Evolutionary conservation across 1,140 invertebrate genomes (phyloP).

Genomic region (Magallana angulata): DNA sequence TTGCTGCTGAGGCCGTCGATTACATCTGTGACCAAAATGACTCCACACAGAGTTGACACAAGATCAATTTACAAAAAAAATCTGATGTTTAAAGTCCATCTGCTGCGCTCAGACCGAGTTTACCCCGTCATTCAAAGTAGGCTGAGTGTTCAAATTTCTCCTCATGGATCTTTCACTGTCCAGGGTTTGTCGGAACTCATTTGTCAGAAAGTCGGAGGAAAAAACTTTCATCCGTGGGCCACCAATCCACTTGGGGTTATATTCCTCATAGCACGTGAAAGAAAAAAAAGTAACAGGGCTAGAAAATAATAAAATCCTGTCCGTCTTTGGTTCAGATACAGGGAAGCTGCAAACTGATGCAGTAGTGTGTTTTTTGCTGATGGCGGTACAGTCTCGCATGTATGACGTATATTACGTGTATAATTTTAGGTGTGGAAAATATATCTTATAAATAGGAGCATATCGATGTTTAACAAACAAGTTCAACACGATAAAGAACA

Average conservation of each 20-base stretch:
- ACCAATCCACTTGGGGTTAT: neutral
- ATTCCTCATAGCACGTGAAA: neutral
- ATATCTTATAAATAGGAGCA: too few species aligned
- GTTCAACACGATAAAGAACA: too few species aligned
- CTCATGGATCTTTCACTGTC: neutral
- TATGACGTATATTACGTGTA: too few species aligned
- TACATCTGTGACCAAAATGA: slow-evolving; percentile 15
- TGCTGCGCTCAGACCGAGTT: neutral
- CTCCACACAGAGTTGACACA: neutral
- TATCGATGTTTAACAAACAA: too few species aligned
- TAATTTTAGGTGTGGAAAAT: too few species aligned
- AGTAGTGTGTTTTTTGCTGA: too few species aligned
- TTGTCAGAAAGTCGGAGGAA: neutral
- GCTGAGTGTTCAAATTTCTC: neutral
- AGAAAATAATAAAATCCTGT: neutral
- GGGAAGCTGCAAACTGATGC: neutral
- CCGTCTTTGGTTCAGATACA: neutral
- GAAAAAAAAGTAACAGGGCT: neutral
- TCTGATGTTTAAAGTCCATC: neutral
- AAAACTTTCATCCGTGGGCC: neutral
- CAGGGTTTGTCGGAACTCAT: neutral
- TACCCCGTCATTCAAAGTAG: slow-evolving; percentile 3
- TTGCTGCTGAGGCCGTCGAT: neutral
- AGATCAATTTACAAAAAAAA: slow-evolving; percentile 21
- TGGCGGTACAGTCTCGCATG: too few species aligned